Base-by-base conservation (phyloP, 2,888 invertebrate species). In the Agrochola litura region DNA sequence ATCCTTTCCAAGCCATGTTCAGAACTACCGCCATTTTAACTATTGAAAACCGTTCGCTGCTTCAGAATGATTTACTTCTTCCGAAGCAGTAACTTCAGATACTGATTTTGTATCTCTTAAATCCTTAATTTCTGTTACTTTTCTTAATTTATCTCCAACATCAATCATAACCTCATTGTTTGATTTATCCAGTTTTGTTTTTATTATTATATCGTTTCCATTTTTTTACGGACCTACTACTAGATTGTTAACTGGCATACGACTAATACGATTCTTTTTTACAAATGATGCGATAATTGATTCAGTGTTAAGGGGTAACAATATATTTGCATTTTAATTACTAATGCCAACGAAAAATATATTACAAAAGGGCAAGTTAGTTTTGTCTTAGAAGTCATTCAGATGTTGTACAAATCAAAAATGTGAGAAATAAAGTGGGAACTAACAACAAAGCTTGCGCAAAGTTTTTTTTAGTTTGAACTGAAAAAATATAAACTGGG, bases 1-100 rank as follows among this genome's bases (percentile, higher is more conserved):
- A 97, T 54, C 90, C 92, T 6, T 92, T 73, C 89, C 92, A 93
- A 0, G 90, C 70, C 76, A 92, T 93, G 73, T 86, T 90, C 25
- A 97, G 82, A 61, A 97, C 85, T 2, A 90, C 88, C 9, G 95
- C 93, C 96, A 97, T 97, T 82, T 89, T 88, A n/a, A 64, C 46
- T 19, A 68, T 46, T 61, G 12, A 46, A 25, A 67, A 37, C 60
- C 16, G 19, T 46, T 37, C 8, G 4, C 30, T 69, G 37, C n/a
- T 37, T 52, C 19, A 25, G 12, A 75, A 54, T 72, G 6, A 73
- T 52, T 69, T 22, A 22, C 12, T 72, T 73, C 25, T 72, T n/a
- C 54, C 2, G 4, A 46, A 69, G n/a, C 37, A 12, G 9, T 70
- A 37, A n/a, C 22, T 52, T 16, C 0, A 22, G 41, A 14, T 10